These are phyloP conservation scores for Brachionichthys hirsutus DNA, from an alignment of 2,113 vertebrate genomes.

Conservation along the genomic window DNA sequence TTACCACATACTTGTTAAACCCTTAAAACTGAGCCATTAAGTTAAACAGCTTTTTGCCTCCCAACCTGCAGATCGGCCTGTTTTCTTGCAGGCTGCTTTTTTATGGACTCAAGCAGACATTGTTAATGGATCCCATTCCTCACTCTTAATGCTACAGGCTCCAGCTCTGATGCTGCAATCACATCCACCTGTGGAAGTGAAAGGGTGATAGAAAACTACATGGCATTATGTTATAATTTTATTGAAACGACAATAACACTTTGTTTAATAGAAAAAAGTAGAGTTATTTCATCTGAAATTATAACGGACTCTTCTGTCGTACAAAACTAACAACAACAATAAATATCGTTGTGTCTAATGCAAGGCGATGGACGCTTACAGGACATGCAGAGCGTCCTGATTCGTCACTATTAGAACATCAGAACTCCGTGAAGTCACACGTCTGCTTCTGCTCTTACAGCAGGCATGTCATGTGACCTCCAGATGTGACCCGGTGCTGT, in stretches of 20 bases:
- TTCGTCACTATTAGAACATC: no score
- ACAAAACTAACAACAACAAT: no score
- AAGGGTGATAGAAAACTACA: conserved; percentile 2
- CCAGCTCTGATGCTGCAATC: conserved; percentile 11
- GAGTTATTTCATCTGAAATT: background rate
- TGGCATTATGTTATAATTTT: background rate
- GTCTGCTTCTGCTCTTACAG: no score
- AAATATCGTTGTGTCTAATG: no score
- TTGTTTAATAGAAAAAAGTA: background rate
- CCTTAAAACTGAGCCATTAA: background rate
- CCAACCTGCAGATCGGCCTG: background rate
- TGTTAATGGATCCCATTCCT: conserved; percentile 1
- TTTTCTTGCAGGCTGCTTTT: conserved; percentile 3
- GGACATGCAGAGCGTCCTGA: no score
- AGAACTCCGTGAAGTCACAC: no score
- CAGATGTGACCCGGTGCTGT: no score
- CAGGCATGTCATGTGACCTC: no score
- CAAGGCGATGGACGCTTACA: no score
- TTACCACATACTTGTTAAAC: background rate
- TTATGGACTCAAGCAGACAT: conserved; percentile 1
- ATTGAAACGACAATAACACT: background rate
- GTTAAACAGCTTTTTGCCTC: background rate
- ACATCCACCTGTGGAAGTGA: background rate
- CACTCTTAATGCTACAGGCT: background rate
- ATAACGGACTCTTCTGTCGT: no score